Base-by-base conservation (phyloP, 1,140 invertebrate genomes). In the Pseudoatta argentina region DNA sequence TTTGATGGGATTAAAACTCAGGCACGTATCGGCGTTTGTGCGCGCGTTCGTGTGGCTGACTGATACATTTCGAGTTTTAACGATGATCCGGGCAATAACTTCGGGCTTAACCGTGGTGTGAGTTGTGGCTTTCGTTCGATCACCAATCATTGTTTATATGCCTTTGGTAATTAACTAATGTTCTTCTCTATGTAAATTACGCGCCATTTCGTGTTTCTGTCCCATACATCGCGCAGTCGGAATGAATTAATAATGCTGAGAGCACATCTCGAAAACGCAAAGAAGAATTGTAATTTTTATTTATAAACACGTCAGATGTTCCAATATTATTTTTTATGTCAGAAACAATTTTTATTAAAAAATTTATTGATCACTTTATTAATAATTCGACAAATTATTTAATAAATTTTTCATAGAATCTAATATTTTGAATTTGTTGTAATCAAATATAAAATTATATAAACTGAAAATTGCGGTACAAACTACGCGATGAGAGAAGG, bases 71-170 rank as follows among this genome's bases (percentile, higher is more conserved):
- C 92, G 93, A 94, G 92, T 95, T 95, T 95, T 94, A 95, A 94
- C 94, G 93, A 94, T 95, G 94, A 95, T 95, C 94, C 94, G 44
- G 90, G 92, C 94, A 94, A 95, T 95, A 95, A 95, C 94, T 95
- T 91, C 87, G 91, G 92, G 93, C 93, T 95, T 95, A 95, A 92
- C 91, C 88, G 81, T 82, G 57, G 88, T 89, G 93, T 94, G 94
- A 95, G 91, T 94, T 95, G 94, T 94, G 92, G 91, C 87, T 66
- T 72, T 78, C 69, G 86, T 89, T 88, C 92, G 91, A 94, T 94
- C 94, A 95, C 95, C 94, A 95, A 95, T 95, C 94, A 95, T 94
- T 94, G 93, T 93, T 94, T 94, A 93, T 94, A 93, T 93, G 94
- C 94, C 92, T 85, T 82, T 82, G 91, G 90, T 94, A 95, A 95